These are phyloP conservation scores for Leucoraja ocellata DNA, from an alignment of 2,797 vertebrate species.

Conservation along the genomic window DNA sequence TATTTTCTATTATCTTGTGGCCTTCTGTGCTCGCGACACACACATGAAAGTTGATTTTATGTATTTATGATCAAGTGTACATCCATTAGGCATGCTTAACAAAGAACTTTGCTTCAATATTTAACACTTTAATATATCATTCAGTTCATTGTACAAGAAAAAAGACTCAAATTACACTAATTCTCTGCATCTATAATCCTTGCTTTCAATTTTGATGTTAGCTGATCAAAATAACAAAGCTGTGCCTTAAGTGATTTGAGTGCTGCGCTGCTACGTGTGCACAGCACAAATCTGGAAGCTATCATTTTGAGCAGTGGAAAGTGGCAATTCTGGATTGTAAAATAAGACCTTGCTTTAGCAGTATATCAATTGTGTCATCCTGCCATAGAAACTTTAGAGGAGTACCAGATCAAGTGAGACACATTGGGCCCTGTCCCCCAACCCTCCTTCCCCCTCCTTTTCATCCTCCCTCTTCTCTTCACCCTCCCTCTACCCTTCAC, in stretches of 20 bases:
- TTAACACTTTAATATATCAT: constrained; percentile 19
- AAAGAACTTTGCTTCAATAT: constrained; percentile 11
- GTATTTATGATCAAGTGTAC: constrained; percentile 27
- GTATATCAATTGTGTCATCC: not conserved
- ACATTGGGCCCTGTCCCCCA: too few species aligned
- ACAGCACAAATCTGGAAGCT: not conserved
- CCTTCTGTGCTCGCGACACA: constrained; percentile 15
- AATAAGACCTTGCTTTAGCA: not conserved
- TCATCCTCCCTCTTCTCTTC: too few species aligned
- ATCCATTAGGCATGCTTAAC: constrained; percentile 31
- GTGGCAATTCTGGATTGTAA: not conserved
- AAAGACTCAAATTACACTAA: not conserved
- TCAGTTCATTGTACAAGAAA: not conserved
- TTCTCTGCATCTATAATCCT: not conserved
- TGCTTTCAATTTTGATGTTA: not conserved
- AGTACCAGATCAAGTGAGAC: too few species aligned
- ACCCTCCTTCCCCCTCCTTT: too few species aligned
- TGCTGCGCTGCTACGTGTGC: not conserved
- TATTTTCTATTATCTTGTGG: constrained; percentile 34
- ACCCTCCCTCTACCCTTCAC: too few species aligned
- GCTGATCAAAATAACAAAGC: not conserved
- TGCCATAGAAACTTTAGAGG: not conserved
- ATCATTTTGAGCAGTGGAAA: not conserved
- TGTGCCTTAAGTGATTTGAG: too few species aligned
- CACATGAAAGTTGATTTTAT: constrained; percentile 23